Percentiles rank a stretch among this genome's conserved stretches.
Evolutionary conservation across 2,797 vertebrate genomes (phyloP).

Genomic region (Varecia variegata): DNA sequence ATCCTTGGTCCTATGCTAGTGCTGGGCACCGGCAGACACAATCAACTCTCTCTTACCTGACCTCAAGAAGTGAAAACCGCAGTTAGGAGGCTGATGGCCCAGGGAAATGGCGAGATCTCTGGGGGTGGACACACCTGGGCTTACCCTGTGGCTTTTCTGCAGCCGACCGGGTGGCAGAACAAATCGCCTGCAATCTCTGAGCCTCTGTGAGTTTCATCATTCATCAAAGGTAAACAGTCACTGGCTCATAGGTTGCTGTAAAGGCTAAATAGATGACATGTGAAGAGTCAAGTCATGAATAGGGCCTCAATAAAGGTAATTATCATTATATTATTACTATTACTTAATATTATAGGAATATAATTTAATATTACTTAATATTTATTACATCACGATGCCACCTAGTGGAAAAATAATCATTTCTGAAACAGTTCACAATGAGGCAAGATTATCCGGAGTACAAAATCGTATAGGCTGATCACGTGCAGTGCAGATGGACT

Average conservation of each 20-base stretch:
- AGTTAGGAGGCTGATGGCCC: neutral
- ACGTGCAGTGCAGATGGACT: neutral
- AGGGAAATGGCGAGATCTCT: neutral
- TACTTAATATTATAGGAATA: neutral
- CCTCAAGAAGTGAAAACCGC: neutral
- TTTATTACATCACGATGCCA: neutral
- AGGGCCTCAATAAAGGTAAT: neutral
- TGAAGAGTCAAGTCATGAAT: neutral
- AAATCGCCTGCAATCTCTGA: neutral
- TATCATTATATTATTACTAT: neutral
- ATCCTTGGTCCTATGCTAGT: neutral
- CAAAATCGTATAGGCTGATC: neutral
- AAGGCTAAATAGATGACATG: neutral
- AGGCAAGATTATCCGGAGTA: neutral
- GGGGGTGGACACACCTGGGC: neutral
- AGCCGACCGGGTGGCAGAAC: neutral
- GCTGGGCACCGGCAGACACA: neutral
- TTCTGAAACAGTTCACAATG: neutral
- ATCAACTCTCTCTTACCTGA: neutral
- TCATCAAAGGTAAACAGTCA: neutral
- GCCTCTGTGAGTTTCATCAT: neutral
- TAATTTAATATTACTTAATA: neutral
- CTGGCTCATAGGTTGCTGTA: neutral
- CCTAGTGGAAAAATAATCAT: constrained; percentile 36
- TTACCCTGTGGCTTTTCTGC: neutral